Base-by-base conservation (phyloP, 2,113 vertebrate species). In the Pomatostomus ruficeps region DNA sequence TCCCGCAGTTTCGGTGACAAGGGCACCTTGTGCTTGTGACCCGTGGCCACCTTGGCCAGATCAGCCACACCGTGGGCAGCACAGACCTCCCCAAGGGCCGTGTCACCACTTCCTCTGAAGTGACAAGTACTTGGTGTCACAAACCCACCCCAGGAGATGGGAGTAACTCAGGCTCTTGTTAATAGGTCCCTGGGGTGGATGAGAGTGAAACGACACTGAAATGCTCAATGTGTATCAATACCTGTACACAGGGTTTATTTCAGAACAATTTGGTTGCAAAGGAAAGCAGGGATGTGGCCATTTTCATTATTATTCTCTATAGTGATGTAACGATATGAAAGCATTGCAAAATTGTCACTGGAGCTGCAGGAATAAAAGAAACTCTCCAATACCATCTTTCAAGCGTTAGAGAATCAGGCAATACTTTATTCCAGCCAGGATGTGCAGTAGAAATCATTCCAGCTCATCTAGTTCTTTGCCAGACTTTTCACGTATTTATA, bases 31-130 rank as follows among this genome's bases (percentile, higher is more conserved):
- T 2, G 9, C 28, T 16, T 29, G 45, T 21, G 45, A 70, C 48
- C 26, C 3, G 2, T 5, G 25, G 33, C 21, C 18, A 12, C 51
- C 29, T 40, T 2, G 20, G 36, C 29, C 26, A 36, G 16, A 61
- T 40, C 65, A 81, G 36, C 24, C 25, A 4, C 4, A 8, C 31
- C 2, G 1, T 20, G 29, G 57, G 3, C 46, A 72, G 54, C 43
- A 35, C 12, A 18, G 33, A 66, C 18, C 6, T 24, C 18, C 33
- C 23, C n/a, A 1, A 31, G 33, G 46, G 21, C 9, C 0, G 0
- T 6, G 24, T 36, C 61, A 70, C 33, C 19, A 4, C 40, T 4
- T 51, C 66, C 35, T 36, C 57, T 58, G 24, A 16, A 68, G 31
- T 12, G 48, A 62, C 29, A 42, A 67, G 58, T 5, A 31, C 15